A percentile compares a stretch with the other conserved stretches of the same genome.
These are phyloP conservation scores for Penaeus japonicus DNA, from an alignment of 1,140 invertebrate genomes.

Conservation along the genomic window DNA sequence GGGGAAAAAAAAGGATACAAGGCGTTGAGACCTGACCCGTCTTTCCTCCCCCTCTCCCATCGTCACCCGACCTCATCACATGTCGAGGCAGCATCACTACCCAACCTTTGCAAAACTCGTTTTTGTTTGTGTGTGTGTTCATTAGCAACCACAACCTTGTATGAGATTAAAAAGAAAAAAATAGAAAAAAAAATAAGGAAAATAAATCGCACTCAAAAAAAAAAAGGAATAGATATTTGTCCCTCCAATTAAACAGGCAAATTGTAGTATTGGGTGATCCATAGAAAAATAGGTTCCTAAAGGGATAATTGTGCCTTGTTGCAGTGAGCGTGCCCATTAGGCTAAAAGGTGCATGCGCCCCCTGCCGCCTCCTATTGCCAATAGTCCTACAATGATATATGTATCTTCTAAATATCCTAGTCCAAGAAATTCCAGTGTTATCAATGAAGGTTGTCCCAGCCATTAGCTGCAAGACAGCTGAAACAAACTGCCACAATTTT, in stretches of 20 bases:
- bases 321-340: constrained; percentile 16
- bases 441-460: constrained; percentile 6
- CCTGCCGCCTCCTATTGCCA: constrained; percentile 3
- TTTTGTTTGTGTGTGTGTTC: no score
- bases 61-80: no score
- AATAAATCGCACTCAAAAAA: no score
- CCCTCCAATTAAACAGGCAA: not conserved
- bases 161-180: no score
- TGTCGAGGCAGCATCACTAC: no score
- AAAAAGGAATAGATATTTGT: not conserved
- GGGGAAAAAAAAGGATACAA: not conserved
- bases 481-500: not conserved
- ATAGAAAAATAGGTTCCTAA: constrained; percentile 7
- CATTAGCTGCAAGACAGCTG: not conserved
- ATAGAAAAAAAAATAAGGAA: no score
- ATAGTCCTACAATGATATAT: not conserved
- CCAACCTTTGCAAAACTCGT: no score
- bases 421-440: constrained; percentile 11
- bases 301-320: constrained; percentile 29
- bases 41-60: no score
- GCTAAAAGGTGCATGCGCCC: not conserved
- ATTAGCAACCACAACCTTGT: no score
- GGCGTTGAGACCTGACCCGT: no score
- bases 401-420: constrained; percentile 13
- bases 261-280: not conserved